Evolutionary conservation across 2,888 invertebrate species (phyloP).

Genomic region (Microplitis manilae): DNA sequence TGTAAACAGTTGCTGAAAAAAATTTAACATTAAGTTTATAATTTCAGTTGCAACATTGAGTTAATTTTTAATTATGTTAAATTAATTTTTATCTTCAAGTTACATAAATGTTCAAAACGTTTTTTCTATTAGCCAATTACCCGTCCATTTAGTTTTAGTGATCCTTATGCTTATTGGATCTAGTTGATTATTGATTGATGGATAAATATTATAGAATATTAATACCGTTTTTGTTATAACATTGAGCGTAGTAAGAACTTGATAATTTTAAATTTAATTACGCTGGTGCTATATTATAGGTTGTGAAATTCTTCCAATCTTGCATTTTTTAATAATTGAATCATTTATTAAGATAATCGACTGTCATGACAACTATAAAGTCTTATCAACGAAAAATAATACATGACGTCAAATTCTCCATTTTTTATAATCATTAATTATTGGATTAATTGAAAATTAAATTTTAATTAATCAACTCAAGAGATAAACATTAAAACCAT

Average conservation of each 20-base stretch:
- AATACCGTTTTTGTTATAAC: constrained; percentile 50
- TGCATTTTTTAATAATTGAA: background rate
- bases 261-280: constrained; percentile 47
- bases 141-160: constrained; percentile 52
- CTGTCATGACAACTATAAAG: background rate
- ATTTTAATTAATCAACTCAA: background rate
- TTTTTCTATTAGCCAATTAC: constrained; percentile 48
- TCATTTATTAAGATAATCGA: background rate
- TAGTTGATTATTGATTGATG: constrained; percentile 36
- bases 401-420: background rate
- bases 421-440: background rate
- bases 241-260: constrained; percentile 44
- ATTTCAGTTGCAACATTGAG: background rate
- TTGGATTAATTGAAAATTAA: background rate
- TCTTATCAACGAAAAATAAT: background rate
- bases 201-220: constrained; percentile 41
- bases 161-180: constrained; percentile 37
- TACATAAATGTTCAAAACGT: constrained; percentile 17
- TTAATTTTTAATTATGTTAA: background rate
- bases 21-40: background rate
- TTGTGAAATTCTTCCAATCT: constrained; percentile 35
- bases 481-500: background rate
- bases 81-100: constrained; percentile 1
- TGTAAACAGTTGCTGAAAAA: background rate
- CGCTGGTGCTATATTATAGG: constrained; percentile 52